Evolutionary conservation across 2,888 invertebrate genomes (phyloP), one percentile per base, ranked within the genome.

Genomic region (Melanargia galathea): DNA sequence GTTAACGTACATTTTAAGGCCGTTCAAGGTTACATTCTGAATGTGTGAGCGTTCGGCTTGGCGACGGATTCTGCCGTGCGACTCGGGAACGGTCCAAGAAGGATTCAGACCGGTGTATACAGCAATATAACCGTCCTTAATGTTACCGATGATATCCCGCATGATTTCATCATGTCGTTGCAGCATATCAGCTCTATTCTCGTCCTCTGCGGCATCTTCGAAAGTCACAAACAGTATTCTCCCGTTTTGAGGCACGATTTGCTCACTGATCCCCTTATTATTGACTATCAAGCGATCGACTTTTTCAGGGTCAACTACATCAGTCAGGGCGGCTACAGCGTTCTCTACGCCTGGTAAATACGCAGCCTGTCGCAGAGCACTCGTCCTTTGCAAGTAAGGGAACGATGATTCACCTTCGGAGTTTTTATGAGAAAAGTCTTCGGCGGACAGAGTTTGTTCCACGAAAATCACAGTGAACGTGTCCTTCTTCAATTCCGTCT

Each of bases 261-360:
- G 83, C 0, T 80, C 80, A 0, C 84, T 79, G 0, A 90, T 67
- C 0, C 90, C 90, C 5, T 84, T 77, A 35, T 90, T 86, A 1
- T 89, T 88, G 0, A 90, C 70, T 7, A 73, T 81, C 0, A 92
- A 84, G 45, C 81, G 77, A 65, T 88, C 83, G 10, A 80, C 75
- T 18, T 79, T 77, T 3, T 81, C 75, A 0, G 90, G 85, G 7
- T 87, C 84, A 0, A 90, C 86, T 6, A 93, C 73, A 30, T 90
- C 83, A 69, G 93, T 89, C 40, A 96, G 73, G 0, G 92, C 92
- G 1, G 84, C 82, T 11, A 94, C 65, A 0, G 95, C 92, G 64
- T 92, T 90, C 49, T 93, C 90, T 0, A 96, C 96, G 20, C 92
- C 91, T 8, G 95, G 92, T 58, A 94, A 82, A 76, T 94, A 95